phyloP scores from a whole-genome alignment of 1,140 invertebrate species.

The Zaprionus camerounensis region DNA sequence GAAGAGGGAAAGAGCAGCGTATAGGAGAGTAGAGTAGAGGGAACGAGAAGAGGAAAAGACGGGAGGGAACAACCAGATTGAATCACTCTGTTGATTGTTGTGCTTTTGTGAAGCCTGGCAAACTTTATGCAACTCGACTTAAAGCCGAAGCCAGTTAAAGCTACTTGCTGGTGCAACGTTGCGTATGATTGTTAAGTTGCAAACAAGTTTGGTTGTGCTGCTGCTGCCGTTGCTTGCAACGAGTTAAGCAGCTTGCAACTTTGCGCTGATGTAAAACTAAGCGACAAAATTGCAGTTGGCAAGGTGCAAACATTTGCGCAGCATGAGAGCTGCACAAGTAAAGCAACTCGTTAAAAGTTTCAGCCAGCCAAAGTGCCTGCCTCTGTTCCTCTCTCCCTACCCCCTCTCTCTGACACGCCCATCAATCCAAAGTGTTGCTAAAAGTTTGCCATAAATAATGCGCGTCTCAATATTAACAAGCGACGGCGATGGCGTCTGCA shows the following conservation, averaged over 20 bases:
- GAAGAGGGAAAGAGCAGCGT: neutral
- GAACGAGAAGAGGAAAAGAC: neutral
- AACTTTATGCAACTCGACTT: slow-evolving; percentile 7
- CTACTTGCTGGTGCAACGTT: slow-evolving; percentile 25
- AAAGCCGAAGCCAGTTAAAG: slow-evolving; percentile 23
- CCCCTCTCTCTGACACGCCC: slow-evolving; percentile 22
- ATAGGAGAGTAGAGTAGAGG: neutral
- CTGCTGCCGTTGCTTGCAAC: slow-evolving; percentile 24
- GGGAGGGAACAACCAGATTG: neutral
- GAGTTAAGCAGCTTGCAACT: slow-evolving; percentile 54
- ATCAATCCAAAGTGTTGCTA: slow-evolving; percentile 63
- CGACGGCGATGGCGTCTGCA: slow-evolving; percentile 56
- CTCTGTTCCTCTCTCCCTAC: neutral
- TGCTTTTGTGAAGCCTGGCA: neutral
- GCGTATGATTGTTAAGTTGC: slow-evolving; percentile 50
- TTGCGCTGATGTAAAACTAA: slow-evolving; percentile 40
- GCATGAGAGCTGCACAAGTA: slow-evolving; percentile 1
- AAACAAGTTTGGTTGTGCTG: slow-evolving; percentile 28
- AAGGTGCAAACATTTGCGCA: slow-evolving; percentile 47
- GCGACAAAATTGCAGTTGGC: slow-evolving; percentile 41
- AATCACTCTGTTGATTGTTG: neutral
- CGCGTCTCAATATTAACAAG: slow-evolving; percentile 78
- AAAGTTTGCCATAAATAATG: slow-evolving; percentile 79
- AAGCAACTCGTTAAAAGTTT: slow-evolving; percentile 73
- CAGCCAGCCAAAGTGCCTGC: slow-evolving; percentile 23